These are phyloP conservation scores for Apus apus DNA, from an alignment of 2,113 vertebrate genomes.

Conservation along the genomic window DNA sequence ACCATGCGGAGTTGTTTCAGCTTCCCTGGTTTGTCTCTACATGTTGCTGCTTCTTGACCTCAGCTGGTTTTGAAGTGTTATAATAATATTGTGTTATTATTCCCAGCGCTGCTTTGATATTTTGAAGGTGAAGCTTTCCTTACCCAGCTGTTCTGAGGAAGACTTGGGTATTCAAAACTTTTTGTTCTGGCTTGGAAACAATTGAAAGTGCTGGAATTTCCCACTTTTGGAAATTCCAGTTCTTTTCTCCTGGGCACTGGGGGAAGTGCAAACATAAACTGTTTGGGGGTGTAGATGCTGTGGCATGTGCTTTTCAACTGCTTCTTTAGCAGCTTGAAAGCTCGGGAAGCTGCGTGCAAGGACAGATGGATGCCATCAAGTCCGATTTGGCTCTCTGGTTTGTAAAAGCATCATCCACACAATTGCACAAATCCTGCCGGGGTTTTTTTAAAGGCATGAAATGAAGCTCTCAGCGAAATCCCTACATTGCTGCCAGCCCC, in stretches of 20 bases:
- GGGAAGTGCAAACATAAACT: conserved; percentile 33
- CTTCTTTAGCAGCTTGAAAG: conserved; percentile 44
- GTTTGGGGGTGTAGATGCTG: conserved; percentile 30
- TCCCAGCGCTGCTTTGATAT: conserved; percentile 30
- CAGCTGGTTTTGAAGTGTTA: conserved; percentile 28
- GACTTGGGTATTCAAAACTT: background rate
- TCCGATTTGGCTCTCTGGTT: conserved; percentile 9
- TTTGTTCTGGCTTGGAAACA: conserved; percentile 64
- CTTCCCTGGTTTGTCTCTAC: conserved; percentile 49
- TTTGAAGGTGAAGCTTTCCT: conserved; percentile 36
- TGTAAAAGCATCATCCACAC: background rate
- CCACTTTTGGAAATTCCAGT: conserved; percentile 63
- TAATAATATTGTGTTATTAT: conserved; percentile 31
- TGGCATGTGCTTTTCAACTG: background rate
- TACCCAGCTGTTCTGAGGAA: conserved; percentile 24
- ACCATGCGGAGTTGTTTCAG: background rate
- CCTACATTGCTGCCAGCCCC: background rate
- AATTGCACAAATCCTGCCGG: fast-evolving
- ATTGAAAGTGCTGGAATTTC: conserved; percentile 69
- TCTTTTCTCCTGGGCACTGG: conserved; percentile 2
- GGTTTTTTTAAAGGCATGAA: background rate
- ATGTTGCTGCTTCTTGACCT: conserved; percentile 27
- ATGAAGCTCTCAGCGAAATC: background rate
- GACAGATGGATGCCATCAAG: background rate
- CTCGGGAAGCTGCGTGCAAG: background rate